Conservation (phyloP, 2,113 vertebrate genomes). For the Amia ocellicauda region DNA sequence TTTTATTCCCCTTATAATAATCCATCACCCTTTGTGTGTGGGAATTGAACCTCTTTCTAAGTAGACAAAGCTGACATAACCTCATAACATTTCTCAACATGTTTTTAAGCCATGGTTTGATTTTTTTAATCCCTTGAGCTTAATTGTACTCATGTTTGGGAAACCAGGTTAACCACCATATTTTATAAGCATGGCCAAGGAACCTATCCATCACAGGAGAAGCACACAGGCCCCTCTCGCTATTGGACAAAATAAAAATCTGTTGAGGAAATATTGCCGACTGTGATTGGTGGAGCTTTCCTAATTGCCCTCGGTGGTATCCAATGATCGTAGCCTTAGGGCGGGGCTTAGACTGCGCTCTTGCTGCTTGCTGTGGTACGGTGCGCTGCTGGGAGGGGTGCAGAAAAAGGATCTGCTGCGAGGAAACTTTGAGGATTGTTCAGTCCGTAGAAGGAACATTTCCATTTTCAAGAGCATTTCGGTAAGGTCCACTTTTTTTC, state of each 20-base stretch:
- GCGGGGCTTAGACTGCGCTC: not conserved
- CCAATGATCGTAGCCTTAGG: not conserved
- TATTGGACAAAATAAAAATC: not conserved
- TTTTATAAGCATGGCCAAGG: too few species aligned
- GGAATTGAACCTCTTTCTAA: too few species aligned
- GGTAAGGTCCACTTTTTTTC: conserved; percentile 35
- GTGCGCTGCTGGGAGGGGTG: not conserved
- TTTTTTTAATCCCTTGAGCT: too few species aligned
- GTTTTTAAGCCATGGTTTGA: too few species aligned
- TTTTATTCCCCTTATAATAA: too few species aligned
- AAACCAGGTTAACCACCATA: too few species aligned
- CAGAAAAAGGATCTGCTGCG: not conserved
- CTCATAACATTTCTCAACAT: too few species aligned
- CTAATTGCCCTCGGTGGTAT: not conserved
- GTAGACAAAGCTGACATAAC: too few species aligned
- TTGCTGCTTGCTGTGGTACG: not conserved
- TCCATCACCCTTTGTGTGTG: too few species aligned
- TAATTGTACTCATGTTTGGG: too few species aligned
- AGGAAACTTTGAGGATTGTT: not conserved
- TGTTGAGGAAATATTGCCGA: not conserved
- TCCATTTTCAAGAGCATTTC: not conserved
- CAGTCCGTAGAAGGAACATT: not conserved
- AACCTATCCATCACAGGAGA: too few species aligned
- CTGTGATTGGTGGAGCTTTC: not conserved
- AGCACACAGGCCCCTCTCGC: too few species aligned